These are phyloP conservation scores for Noctua pronuba DNA, from an alignment of 2,888 invertebrate species.

Conservation along the genomic window DNA sequence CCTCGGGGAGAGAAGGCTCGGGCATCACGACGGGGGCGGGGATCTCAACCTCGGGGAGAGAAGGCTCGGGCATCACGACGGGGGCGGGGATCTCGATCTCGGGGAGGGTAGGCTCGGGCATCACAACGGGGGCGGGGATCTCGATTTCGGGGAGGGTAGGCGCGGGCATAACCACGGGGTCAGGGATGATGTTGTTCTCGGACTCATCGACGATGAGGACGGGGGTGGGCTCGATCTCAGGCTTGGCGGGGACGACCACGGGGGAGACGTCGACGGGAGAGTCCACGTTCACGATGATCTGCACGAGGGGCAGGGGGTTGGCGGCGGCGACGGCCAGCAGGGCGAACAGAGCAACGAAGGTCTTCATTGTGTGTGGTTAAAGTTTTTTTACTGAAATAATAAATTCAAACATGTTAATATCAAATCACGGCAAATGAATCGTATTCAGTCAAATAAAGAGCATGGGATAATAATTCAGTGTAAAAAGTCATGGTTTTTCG, in stretches of 20 bases:
- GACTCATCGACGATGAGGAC: conserved; percentile 35
- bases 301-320: conserved; percentile 77
- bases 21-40: conserved; percentile 52
- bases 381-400: conserved; percentile 51
- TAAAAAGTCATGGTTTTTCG: background rate
- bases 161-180: conserved; percentile 45
- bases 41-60: conserved; percentile 45
- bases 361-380: conserved; percentile 72
- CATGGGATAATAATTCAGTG: background rate
- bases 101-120: conserved; percentile 51
- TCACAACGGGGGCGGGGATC: conserved; percentile 36
- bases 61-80: conserved; percentile 49
- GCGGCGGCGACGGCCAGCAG: conserved; percentile 76
- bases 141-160: conserved; percentile 44
- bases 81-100: conserved; percentile 53
- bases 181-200: conserved; percentile 37
- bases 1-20: conserved; percentile 41
- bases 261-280: conserved; percentile 60
- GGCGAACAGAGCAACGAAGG: conserved; percentile 74
- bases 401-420: background rate
- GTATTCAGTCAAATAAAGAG: background rate
- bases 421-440: background rate
- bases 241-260: conserved; percentile 42
- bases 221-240: conserved; percentile 38
- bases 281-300: conserved; percentile 77